Evolutionary conservation across 2,888 invertebrate species (phyloP), one percentile per base, ranked within the genome.

Genomic region (Limenitis camilla): DNA sequence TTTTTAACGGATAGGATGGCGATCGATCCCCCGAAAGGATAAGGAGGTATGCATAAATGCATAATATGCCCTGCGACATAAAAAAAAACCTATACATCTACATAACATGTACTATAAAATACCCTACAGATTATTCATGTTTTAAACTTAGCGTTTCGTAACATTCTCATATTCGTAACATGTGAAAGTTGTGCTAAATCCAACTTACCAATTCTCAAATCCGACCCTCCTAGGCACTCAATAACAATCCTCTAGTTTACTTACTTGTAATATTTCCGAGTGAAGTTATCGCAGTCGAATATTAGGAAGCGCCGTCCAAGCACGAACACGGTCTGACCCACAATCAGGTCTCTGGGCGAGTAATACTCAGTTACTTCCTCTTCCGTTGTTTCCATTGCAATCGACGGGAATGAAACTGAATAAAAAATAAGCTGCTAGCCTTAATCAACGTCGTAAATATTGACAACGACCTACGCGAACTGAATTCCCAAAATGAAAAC

Each of bases 201-300:
- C 19, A 19, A 19, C 19, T 19, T 19, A 19, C 19, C 19, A 19
- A 19, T 19, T 19, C 19, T 19, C 19, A 19, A 19, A 2, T 19
- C 19, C 19, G 3, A 19, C 19, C 19, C 19, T 1, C 19, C 19
- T 19, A 19, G 28, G 1, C 29, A 36, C 0, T n/a, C 1, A 36
- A 11, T 6, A 6, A 10, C 1, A 43, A 28, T 10, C n/a, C 33
- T 7, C 33, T 27, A 5, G 27, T 7, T 35, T 40, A 61, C 69
- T 65, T 62, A 85, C 81, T 67, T 88, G 73, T 90, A 96, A 77
- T 94, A 96, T 60, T 89, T 90, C 61, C 94, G 90, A 0, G 96
- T 96, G 76, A 94, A 95, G 11, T 84, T 74, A 69, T 96, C 96
- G 70, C 94, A 94, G 72, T 96, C 93, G 62, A 91, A 92, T 5